A percentile compares a stretch with the other conserved stretches of the same genome.
phyloP scores from a whole-genome alignment of 2,113 vertebrate species.

The Hippoglossus stenolepis region DNA sequence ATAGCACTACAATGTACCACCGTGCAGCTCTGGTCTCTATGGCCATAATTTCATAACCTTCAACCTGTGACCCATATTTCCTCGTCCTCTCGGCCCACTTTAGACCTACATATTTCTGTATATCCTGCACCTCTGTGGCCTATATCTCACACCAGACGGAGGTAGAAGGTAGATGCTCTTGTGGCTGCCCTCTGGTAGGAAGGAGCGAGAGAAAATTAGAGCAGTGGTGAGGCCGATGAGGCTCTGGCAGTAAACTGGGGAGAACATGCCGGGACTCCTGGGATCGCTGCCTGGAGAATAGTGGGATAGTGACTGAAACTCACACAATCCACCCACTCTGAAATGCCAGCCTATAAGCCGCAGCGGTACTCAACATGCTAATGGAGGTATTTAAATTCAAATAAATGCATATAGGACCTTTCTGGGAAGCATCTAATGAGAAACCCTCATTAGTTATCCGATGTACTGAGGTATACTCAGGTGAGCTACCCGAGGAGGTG shows the following conservation, averaged over 20 bases:
- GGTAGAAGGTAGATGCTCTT: not conserved
- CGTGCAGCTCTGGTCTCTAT: not conserved
- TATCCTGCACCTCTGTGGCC: no score
- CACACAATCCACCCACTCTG: slow-evolving; percentile 55
- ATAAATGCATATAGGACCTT: slow-evolving; percentile 7
- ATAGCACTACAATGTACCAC: not conserved
- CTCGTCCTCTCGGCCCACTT: slow-evolving; percentile 18
- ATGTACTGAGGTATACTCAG: slow-evolving; percentile 24
- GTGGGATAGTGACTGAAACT: slow-evolving; percentile 62
- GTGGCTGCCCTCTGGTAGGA: no score
- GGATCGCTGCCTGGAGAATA: slow-evolving; percentile 62
- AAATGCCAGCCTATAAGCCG: slow-evolving; percentile 19
- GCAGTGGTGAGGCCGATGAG: slow-evolving; percentile 43
- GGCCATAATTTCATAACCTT: slow-evolving; percentile 15
- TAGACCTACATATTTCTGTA: slow-evolving; percentile 20
- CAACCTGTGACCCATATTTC: slow-evolving; percentile 4
- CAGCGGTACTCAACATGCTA: slow-evolving; percentile 9
- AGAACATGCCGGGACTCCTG: slow-evolving; percentile 49
- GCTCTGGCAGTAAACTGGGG: slow-evolving; percentile 50
- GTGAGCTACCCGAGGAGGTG: slow-evolving; percentile 44
- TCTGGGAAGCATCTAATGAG: slow-evolving; percentile 25
- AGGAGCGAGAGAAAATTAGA: slow-evolving; percentile 33
- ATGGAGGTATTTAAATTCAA: slow-evolving; percentile 20
- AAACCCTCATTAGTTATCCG: slow-evolving; percentile 9
- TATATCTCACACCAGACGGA: slow-evolving; percentile 49